Evolutionary conservation across 2,113 vertebrate genomes (phyloP).

Genomic region (Miniopterus natalensis): DNA sequence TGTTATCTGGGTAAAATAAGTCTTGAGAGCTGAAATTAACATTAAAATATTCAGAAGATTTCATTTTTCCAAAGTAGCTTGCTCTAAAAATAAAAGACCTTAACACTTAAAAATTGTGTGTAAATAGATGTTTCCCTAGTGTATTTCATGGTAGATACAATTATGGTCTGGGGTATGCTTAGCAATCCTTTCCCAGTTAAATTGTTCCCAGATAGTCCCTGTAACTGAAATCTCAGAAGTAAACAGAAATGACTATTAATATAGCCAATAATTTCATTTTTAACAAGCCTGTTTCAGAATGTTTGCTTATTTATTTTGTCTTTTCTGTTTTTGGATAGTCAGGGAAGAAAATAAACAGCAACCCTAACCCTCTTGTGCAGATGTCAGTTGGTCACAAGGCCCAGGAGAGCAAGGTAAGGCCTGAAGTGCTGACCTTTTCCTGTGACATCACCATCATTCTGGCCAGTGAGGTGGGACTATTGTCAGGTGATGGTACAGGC

Average conservation of each 20-base stretch:
- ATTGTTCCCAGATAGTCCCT: not conserved
- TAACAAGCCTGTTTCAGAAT: not conserved
- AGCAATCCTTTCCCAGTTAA: not conserved
- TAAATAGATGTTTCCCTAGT: slow-evolving; percentile 24
- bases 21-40: slow-evolving; percentile 73
- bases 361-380: slow-evolving; percentile 95
- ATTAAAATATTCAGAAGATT: slow-evolving; percentile 68
- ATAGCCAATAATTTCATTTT: not conserved
- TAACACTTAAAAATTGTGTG: slow-evolving; percentile 15
- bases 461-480: fast-evolving
- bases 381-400: slow-evolving; percentile 95
- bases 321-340: slow-evolving; percentile 88
- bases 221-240: slow-evolving; percentile 15
- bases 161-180: not conserved
- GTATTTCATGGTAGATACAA: not conserved
- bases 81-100: slow-evolving; percentile 52
- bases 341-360: slow-evolving; percentile 96
- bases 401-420: slow-evolving; percentile 94
- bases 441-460: fast-evolving
- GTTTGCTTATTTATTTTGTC: slow-evolving; percentile 35
- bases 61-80: slow-evolving; percentile 65
- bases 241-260: slow-evolving; percentile 2
- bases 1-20: slow-evolving; percentile 68
- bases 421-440: fast-evolving
- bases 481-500: fast-evolving